Conservation (phyloP, 2,113 vertebrate species). For the Tupaia chinensis region DNA sequence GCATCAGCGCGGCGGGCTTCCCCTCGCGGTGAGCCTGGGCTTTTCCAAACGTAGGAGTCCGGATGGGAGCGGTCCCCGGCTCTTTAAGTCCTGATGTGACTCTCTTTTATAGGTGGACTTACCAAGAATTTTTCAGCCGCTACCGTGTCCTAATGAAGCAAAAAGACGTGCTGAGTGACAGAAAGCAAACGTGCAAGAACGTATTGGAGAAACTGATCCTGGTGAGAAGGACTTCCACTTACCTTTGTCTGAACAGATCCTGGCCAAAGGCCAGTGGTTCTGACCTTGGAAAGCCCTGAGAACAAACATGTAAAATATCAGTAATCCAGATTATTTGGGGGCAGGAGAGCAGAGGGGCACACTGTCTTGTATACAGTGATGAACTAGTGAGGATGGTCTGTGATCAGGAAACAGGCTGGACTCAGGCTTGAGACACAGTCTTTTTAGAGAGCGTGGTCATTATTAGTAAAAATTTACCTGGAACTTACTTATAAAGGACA, state of each 20-base stretch:
- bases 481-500: background rate
- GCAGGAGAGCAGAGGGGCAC: too few relatives aligned
- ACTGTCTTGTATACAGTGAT: background rate
- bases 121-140: slow-evolving; percentile 99
- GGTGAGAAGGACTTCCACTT: slow-evolving; percentile 86
- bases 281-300: background rate
- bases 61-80: background rate
- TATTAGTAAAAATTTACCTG: slow-evolving; percentile 14
- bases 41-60: background rate
- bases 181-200: slow-evolving; percentile 96
- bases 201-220: slow-evolving; percentile 97
- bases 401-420: background rate
- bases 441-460: background rate
- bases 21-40: slow-evolving; percentile 92
- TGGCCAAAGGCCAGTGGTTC: slow-evolving; percentile 7
- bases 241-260: background rate
- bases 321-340: background rate
- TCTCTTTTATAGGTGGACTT: slow-evolving; percentile 93
- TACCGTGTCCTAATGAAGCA: slow-evolving; percentile 99
- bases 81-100: background rate
- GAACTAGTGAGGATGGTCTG: background rate
- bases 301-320: background rate
- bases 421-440: background rate
- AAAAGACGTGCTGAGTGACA: slow-evolving; percentile 95
- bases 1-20: slow-evolving; percentile 98